These are phyloP conservation scores for Silurus glanis DNA, from an alignment of 2,113 vertebrate species.

Conservation along the genomic window DNA sequence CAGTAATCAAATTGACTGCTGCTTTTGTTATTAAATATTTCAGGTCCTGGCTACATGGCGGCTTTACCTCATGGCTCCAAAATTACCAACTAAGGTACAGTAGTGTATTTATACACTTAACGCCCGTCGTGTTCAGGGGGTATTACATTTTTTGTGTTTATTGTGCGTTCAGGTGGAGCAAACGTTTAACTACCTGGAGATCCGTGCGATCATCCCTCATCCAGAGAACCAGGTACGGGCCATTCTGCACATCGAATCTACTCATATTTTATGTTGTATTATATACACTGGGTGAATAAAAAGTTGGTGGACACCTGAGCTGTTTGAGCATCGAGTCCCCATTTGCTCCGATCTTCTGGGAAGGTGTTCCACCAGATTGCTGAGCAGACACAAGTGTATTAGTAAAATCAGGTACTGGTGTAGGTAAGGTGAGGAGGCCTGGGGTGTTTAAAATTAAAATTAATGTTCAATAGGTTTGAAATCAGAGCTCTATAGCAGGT, in stretches of 20 bases:
- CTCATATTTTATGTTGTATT: neutral
- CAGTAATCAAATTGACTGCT: neutral
- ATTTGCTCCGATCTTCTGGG: too few species aligned
- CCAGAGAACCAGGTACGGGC: constrained; percentile 70
- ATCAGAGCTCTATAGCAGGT: too few species aligned
- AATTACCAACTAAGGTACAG: constrained; percentile 84
- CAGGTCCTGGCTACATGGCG: constrained; percentile 82
- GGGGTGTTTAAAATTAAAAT: too few species aligned
- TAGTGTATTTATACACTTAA: neutral
- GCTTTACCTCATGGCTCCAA: constrained; percentile 83
- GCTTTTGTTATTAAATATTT: constrained; percentile 18
- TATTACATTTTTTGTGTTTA: neutral
- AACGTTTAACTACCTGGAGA: constrained; percentile 78
- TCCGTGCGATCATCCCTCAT: constrained; percentile 75
- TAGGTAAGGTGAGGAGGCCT: too few species aligned
- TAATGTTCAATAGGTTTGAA: too few species aligned
- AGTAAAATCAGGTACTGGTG: too few species aligned
- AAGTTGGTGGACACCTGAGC: too few species aligned
- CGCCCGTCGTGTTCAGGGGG: neutral
- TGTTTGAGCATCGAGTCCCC: too few species aligned
- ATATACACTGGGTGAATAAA: too few species aligned
- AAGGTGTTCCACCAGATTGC: too few species aligned
- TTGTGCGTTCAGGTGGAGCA: constrained; percentile 67
- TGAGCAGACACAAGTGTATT: too few species aligned
- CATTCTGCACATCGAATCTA: neutral